phyloP scores from a whole-genome alignment of 2,888 invertebrate genomes.

The Vannuccia rotundouncinata region DNA sequence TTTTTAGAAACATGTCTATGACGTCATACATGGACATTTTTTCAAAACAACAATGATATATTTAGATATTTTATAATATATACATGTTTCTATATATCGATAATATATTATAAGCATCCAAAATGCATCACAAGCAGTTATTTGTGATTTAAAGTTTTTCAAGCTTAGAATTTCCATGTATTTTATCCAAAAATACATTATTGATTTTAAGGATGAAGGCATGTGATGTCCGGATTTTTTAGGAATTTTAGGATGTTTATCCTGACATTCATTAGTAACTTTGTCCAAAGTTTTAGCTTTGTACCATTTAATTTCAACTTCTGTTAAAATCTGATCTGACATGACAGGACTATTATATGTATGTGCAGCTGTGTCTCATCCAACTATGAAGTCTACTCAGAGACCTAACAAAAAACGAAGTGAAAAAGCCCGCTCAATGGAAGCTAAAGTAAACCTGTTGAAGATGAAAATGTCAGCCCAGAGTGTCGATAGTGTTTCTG shows the following conservation, averaged over 20 bases:
- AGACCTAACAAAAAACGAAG: neutral
- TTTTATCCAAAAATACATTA: no score
- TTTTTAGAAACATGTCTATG: no score
- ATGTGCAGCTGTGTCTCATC: neutral
- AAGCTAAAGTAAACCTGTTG: neutral
- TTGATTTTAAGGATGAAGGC: no score
- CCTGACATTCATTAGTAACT: neutral
- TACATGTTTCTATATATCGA: no score
- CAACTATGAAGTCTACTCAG: neutral
- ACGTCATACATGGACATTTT: no score
- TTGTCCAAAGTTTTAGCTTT: neutral
- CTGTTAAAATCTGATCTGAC: neutral
- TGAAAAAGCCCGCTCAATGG: neutral
- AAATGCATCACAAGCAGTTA: no score
- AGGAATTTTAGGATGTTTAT: neutral
- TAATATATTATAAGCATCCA: no score
- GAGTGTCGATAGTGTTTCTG: neutral
- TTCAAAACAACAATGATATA: no score
- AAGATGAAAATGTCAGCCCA: constrained; percentile 3
- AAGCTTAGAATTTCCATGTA: no score
- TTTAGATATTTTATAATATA: no score
- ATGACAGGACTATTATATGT: neutral
- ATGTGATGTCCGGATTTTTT: no score
- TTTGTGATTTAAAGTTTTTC: no score
- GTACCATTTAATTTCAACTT: neutral